A percentile compares a stretch with the other conserved stretches of the same genome.
Evolutionary conservation across 2,888 invertebrate genomes (phyloP).

Genomic region (Branchinecta sandiegonensis): DNA sequence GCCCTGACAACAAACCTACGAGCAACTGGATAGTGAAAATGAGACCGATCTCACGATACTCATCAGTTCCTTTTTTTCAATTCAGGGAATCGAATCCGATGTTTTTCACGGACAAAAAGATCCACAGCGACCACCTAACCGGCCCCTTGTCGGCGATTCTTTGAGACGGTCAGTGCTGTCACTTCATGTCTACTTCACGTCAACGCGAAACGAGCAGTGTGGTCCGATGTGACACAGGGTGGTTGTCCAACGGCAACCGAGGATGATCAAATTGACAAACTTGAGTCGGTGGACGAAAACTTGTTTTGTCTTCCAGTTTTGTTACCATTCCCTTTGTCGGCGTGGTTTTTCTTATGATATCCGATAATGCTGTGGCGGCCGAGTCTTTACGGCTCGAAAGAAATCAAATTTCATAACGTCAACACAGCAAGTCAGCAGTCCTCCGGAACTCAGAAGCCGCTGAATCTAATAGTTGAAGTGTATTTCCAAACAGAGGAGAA

Average conservation of each 20-base stretch:
- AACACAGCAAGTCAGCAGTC: no score
- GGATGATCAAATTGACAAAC: slow-evolving; percentile 2
- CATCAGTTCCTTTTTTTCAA: no score
- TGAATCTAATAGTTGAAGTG: no score
- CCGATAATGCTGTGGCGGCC: neutral
- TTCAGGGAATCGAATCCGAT: no score
- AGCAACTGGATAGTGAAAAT: no score
- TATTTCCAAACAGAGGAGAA: no score
- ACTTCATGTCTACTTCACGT: neutral
- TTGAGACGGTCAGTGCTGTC: slow-evolving; percentile 8
- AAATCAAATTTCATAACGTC: no score
- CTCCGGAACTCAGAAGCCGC: no score
- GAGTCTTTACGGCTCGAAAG: no score
- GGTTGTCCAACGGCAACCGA: neutral
- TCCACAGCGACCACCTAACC: neutral
- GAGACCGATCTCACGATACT: no score
- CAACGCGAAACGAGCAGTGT: neutral
- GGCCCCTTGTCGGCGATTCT: neutral
- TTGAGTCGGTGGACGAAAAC: neutral
- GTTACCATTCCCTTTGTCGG: neutral
- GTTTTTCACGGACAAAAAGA: no score
- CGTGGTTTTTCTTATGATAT: neutral
- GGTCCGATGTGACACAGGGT: neutral
- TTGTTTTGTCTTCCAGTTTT: slow-evolving; percentile 12
- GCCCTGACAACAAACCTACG: no score